Evolutionary conservation across 2,888 invertebrate species (phyloP), one percentile per base, ranked within the genome.

Genomic region (Chydorus sphaericus): DNA sequence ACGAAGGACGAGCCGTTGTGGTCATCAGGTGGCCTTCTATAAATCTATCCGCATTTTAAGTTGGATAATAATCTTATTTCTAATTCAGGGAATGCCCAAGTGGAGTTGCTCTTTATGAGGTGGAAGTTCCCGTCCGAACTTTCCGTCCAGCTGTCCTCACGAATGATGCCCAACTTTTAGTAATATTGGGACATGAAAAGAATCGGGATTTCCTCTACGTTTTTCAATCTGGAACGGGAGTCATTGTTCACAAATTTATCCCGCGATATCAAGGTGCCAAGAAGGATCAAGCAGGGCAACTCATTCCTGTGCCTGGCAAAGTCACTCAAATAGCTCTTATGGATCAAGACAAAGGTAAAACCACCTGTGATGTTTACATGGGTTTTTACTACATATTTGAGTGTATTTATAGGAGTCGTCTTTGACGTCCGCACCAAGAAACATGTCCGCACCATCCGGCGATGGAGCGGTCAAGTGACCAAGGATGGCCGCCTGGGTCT

Each of bases 391-490:
- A 14, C 8, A 18, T 7, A 7, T 14, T 33, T 23, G 10, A 4
- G n/a, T 28, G 2, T 14, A 23, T 48, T 16, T 10, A 39, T 33
- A 57, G 57, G 57, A 4, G 48, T 53, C 59, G 83, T 96, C 38
- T 73, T 93, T 63, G 94, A 96, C 65, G 84, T 94, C 59, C 85
- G 84, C 66, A 84, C 81, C 18, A 93, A 92, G 65, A 83, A 86
- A 64, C 82, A 89, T 60, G 73, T 93, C n/a, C 77, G 92, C 54
- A 82, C 86, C 1, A 82, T 94, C 14, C 82, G 85, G 1, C 85
- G 90, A 64, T 96, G 94, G 94, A 89, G 89, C 61, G 94, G 94
- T 0, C 82, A 80, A 54, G 82, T 88, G 62, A 89, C 89, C 0
- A 77, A 78, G 60, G 90, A 91, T 66, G 90, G 90, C 2, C 90